Conservation (phyloP, 2,888 invertebrate species). For the Aelia acuminata region DNA sequence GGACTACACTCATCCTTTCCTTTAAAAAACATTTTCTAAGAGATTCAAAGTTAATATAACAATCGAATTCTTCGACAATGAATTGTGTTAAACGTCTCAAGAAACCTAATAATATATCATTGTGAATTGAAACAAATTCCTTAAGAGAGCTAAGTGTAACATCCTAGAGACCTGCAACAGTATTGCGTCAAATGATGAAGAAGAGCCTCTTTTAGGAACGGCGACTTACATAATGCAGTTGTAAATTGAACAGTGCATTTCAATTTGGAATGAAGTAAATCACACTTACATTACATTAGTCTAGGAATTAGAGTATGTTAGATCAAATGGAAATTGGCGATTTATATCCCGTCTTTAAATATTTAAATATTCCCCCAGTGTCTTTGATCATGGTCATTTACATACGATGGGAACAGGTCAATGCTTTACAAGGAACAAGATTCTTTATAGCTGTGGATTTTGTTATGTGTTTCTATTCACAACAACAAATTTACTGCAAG, state of each 20-base stretch:
- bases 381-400: conserved; percentile 27
- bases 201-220: background rate
- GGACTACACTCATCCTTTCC: too few species aligned
- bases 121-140: background rate
- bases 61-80: too few species aligned
- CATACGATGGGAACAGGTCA: conserved; percentile 27
- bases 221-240: conserved; percentile 31
- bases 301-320: conserved; percentile 8
- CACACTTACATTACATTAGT: background rate
- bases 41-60: too few species aligned
- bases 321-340: conserved; percentile 12
- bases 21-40: too few species aligned
- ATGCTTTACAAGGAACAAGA: conserved; percentile 1
- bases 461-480: background rate
- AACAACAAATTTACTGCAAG: background rate
- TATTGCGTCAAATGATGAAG: conserved; percentile 29
- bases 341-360: conserved; percentile 27
- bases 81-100: too few species aligned
- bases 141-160: background rate
- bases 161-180: background rate
- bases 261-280: conserved; percentile 46
- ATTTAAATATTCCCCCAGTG: background rate
- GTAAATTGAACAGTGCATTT: conserved; percentile 45
- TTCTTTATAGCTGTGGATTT: background rate
- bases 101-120: too few species aligned